Conservation (phyloP, 1,140 invertebrate species). For the Prorops nasuta region DNA sequence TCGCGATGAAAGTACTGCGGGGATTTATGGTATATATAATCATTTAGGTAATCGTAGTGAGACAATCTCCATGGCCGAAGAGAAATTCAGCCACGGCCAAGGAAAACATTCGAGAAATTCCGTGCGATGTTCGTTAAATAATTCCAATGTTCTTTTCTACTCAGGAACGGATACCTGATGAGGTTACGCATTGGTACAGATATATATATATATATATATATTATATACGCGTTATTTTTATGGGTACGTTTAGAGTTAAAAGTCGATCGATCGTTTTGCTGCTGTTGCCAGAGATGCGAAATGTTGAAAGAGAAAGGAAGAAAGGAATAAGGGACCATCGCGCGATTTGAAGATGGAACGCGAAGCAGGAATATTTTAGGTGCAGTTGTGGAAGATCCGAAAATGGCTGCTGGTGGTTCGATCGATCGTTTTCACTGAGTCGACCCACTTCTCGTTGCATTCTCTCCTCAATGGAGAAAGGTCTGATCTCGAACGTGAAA, state of each 20-base stretch:
- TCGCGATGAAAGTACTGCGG: constrained; percentile 20
- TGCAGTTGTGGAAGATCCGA: too few species aligned
- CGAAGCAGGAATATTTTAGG: too few species aligned
- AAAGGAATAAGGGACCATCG: not conserved
- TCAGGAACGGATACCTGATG: too few species aligned
- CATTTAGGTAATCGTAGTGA: constrained; percentile 27
- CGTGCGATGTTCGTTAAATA: constrained; percentile 1
- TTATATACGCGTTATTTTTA: not conserved
- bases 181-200: too few species aligned
- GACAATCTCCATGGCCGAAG: constrained; percentile 19
- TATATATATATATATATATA: too few species aligned
- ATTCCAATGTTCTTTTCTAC: not conserved
- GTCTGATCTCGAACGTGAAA: constrained; percentile 29
- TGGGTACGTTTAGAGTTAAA: not conserved
- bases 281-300: not conserved
- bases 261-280: not conserved
- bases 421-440: constrained; percentile 25
- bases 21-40: constrained; percentile 19
- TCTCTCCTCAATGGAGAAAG: constrained; percentile 19
- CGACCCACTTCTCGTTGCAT: constrained; percentile 21
- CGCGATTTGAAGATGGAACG: not conserved
- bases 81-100: constrained; percentile 24
- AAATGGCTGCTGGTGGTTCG: constrained; percentile 12
- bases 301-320: not conserved
- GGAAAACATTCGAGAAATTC: constrained; percentile 22